Evolutionary conservation across 2,797 vertebrate species (phyloP).

Genomic region (Chaetodon trifasciatus): DNA sequence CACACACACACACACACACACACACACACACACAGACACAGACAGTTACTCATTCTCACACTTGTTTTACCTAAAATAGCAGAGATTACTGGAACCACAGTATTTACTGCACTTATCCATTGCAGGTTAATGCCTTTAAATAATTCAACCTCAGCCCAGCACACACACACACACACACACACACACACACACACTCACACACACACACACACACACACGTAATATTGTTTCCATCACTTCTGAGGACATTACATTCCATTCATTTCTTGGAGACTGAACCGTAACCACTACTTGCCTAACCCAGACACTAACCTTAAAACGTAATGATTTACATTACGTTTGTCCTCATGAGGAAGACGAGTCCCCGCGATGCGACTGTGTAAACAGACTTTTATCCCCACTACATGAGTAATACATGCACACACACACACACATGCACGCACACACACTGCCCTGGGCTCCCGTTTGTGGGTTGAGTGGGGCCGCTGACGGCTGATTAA

Average conservation of each 20-base stretch:
- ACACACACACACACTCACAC: background rate
- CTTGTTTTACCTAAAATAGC: slow-evolving; percentile 72
- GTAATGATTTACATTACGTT: too few species aligned
- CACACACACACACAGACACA: slow-evolving; percentile 16
- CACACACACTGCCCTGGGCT: slow-evolving; percentile 51
- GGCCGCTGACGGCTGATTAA: slow-evolving; percentile 86
- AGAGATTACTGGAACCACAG: slow-evolving; percentile 78
- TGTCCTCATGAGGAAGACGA: too few species aligned
- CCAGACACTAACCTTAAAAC: too few species aligned
- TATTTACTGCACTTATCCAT: slow-evolving; percentile 69
- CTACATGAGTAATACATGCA: too few species aligned
- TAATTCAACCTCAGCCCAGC: slow-evolving; percentile 77
- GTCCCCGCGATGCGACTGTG: too few species aligned
- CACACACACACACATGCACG: too few species aligned
- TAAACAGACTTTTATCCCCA: too few species aligned
- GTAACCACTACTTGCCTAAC: too few species aligned
- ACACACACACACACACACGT: slow-evolving; percentile 1
- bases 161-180: slow-evolving; percentile 11
- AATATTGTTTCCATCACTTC: too few species aligned
- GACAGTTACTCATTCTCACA: slow-evolving; percentile 48
- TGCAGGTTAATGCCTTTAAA: slow-evolving; percentile 82
- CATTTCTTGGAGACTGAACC: too few species aligned
- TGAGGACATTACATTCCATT: too few species aligned
- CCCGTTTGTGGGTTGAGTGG: slow-evolving; percentile 74
- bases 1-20: slow-evolving; percentile 39